Evolutionary conservation across 2,113 vertebrate genomes (phyloP), one percentile per base, ranked within the genome.

Genomic region (Malurus melanocephalus): DNA sequence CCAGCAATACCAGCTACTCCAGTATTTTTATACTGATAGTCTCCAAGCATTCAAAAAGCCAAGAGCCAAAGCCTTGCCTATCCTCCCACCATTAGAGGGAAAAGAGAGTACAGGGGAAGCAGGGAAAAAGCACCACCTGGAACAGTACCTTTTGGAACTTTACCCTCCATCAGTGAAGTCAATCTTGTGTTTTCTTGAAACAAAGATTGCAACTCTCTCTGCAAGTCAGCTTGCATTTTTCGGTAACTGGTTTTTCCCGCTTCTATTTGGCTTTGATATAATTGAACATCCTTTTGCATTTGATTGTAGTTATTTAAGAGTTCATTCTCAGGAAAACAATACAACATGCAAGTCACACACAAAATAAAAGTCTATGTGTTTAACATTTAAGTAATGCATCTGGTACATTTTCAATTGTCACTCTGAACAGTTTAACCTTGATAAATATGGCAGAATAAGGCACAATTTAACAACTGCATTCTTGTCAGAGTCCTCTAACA

Each of bases 101-200:
- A 59, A 52, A 71, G 3, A 9, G 5, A 62, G 9, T 6, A 43
- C 8, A 49, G 3, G 4, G 14, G 6, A 9, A 64, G 2, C 1
- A 7, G 23, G 14, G 30, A 42, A 33, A 32, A 62, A 35, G 7
- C 51, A 85, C 2, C 8, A 51, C 7, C 23, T 40, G 45, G 40
- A 73, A 77, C 32, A 95, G 16, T 97, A 99, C 99, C 98, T 98
- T 98, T 98, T 33, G 99, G 98, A 88, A 98, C 96, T 97, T 98
- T 99, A 51, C 98, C 98, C 52, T 98, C 98, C 42, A 99, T 73
- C 62, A 99, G 93, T 13, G 96, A 83, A 6, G 93, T 98, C 19
- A 99, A 97, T 64, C 98, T 98, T n/a, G 95, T 90, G 92, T 99
- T 99, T 96, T 99, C 99, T 46, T 97, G 96, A 87, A 98, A 98